Evolutionary conservation across 2,888 invertebrate species (phyloP).

Genomic region (Melipona beecheii): DNA sequence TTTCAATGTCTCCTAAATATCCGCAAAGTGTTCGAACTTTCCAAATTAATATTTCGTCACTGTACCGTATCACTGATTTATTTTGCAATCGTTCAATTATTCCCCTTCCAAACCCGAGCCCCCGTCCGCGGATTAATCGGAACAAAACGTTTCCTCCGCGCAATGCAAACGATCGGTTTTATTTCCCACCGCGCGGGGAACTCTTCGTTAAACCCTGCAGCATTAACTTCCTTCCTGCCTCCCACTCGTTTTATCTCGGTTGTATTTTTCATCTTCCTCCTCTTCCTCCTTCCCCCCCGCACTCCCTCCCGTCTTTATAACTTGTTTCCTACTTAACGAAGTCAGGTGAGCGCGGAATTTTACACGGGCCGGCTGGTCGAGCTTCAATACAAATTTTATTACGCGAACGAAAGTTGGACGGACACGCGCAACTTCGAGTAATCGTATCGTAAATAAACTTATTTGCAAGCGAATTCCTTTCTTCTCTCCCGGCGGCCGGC

Average conservation of each 20-base stretch:
- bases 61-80: background rate
- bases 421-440: slow-evolving; percentile 41
- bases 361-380: background rate
- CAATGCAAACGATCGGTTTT: slow-evolving; percentile 43
- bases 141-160: slow-evolving; percentile 11
- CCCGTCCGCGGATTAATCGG: slow-evolving; percentile 12
- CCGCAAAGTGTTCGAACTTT: too few species aligned
- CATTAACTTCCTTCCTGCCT: background rate
- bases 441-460: slow-evolving; percentile 46
- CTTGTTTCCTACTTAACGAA: slow-evolving; percentile 27
- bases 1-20: too few species aligned
- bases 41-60: too few species aligned
- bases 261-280: too few species aligned
- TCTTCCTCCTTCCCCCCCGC: too few species aligned
- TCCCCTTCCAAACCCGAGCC: background rate
- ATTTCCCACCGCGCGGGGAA: slow-evolving; percentile 29
- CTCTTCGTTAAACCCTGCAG: background rate
- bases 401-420: slow-evolving; percentile 25
- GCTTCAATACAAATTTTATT: slow-evolving; percentile 35
- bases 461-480: slow-evolving; percentile 50
- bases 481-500: background rate
- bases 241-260: background rate
- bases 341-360: background rate
- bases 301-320: slow-evolving; percentile 11
- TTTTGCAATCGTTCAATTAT: slow-evolving; percentile 1